These are phyloP conservation scores for Pipistrellus kuhlii DNA, from an alignment of 2,797 vertebrate species.

Conservation along the genomic window DNA sequence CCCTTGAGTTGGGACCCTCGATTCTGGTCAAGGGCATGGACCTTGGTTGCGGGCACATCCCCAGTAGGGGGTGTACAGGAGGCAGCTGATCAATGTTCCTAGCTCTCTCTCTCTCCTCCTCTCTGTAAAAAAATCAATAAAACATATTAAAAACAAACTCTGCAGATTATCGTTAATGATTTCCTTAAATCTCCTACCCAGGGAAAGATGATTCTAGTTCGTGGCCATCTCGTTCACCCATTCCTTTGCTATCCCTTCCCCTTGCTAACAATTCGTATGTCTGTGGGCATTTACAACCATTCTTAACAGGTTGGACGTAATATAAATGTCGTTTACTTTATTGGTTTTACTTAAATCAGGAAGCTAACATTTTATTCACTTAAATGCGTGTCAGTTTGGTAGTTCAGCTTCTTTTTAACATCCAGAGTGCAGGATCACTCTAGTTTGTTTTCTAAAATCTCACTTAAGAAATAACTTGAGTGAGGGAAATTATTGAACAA, in stretches of 20 bases:
- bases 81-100: no score
- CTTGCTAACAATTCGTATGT: neutral
- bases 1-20: no score
- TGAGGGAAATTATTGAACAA: neutral
- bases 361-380: conserved; percentile 33
- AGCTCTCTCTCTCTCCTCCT: no score
- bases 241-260: neutral
- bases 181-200: conserved; percentile 26
- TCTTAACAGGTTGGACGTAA: neutral
- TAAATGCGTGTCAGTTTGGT: neutral
- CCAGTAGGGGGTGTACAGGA: no score
- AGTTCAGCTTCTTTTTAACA: neutral
- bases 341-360: neutral
- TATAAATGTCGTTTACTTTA: neutral
- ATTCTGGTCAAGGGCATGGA: no score
- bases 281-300: neutral
- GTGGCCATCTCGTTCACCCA: neutral
- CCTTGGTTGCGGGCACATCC: no score
- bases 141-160: neutral
- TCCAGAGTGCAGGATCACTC: neutral
- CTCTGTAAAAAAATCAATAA: no score
- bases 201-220: neutral
- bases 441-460: conserved; percentile 44
- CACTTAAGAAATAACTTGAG: neutral
- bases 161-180: conserved; percentile 39